phyloP scores from a whole-genome alignment of 2,797 vertebrate species.

The Kryptolebias ocellatus region DNA sequence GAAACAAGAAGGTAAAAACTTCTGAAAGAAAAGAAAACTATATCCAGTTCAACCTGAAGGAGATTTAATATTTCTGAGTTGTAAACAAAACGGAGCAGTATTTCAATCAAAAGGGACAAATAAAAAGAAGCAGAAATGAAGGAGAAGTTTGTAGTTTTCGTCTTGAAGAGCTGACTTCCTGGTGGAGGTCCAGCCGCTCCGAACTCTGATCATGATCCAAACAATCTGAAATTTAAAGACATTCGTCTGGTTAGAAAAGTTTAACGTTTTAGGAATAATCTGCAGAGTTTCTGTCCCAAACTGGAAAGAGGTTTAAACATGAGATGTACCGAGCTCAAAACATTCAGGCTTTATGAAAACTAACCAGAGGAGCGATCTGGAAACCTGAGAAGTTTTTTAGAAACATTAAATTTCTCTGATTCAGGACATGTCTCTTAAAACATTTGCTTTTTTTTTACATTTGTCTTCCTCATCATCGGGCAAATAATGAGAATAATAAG shows the following conservation, averaged over 20 bases:
- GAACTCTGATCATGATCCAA: conserved; percentile 75
- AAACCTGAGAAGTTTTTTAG: too few species aligned
- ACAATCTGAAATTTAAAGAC: conserved; percentile 69
- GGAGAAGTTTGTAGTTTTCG: conserved; percentile 21
- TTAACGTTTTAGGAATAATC: not conserved
- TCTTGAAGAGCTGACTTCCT: conserved; percentile 20
- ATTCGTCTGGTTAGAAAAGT: conserved; percentile 9
- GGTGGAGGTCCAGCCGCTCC: conserved; percentile 5
- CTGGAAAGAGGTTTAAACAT: not conserved
- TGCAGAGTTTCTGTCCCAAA: not conserved
- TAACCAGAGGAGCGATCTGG: too few species aligned
- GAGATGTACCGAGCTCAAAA: not conserved
- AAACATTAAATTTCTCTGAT: too few species aligned
- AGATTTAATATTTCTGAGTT: not conserved
- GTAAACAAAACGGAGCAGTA: conserved; percentile 7
- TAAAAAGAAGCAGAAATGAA: conserved; percentile 18
- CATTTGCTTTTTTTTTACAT: too few species aligned
- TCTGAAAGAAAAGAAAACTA: conserved; percentile 52
- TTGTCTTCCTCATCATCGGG: too few species aligned
- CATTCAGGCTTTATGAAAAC: not conserved
- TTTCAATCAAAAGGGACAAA: conserved; percentile 34
- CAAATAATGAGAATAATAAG: too few species aligned
- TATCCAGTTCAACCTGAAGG: conserved; percentile 29
- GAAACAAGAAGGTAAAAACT: conserved; percentile 19
- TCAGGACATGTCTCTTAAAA: too few species aligned